These are phyloP conservation scores for Eira barbara DNA, from an alignment of 2,113 vertebrate genomes.

Conservation along the genomic window DNA sequence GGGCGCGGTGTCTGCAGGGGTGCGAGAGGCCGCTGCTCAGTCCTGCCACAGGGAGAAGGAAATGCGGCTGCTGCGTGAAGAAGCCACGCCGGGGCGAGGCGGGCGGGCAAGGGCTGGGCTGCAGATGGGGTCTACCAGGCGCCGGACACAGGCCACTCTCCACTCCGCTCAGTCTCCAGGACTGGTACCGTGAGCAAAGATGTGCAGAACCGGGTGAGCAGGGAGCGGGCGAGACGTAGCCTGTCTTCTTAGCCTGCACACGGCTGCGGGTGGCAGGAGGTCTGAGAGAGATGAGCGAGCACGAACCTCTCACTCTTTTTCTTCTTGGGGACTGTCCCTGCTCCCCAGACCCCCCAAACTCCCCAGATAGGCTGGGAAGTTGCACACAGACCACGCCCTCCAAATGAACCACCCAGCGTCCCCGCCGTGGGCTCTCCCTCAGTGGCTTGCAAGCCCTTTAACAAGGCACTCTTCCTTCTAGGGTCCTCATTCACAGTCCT, in stretches of 20 bases:
- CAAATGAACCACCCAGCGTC: neutral
- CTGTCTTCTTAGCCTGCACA: neutral
- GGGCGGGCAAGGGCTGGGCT: too few species aligned
- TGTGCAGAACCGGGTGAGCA: neutral
- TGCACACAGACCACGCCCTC: neutral
- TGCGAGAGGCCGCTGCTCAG: neutral
- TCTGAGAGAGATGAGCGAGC: neutral
- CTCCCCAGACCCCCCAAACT: rapidly evolving
- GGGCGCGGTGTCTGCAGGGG: neutral
- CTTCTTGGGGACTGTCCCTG: neutral
- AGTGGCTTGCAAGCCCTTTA: neutral
- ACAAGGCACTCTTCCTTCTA: neutral
- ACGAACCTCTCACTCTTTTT: neutral
- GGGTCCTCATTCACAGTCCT: neutral
- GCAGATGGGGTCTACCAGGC: neutral
- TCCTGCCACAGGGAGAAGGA: neutral
- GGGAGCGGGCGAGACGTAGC: rapidly evolving
- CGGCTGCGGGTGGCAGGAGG: too few species aligned
- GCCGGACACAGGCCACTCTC: neutral
- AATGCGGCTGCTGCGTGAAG: neutral
- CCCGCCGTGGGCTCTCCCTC: neutral
- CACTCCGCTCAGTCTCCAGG: neutral
- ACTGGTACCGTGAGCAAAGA: neutral
- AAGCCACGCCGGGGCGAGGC: neutral
- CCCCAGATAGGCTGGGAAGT: neutral